These are phyloP conservation scores for Smithornis capensis DNA, from an alignment of 2,113 vertebrate genomes.

Conservation along the genomic window DNA sequence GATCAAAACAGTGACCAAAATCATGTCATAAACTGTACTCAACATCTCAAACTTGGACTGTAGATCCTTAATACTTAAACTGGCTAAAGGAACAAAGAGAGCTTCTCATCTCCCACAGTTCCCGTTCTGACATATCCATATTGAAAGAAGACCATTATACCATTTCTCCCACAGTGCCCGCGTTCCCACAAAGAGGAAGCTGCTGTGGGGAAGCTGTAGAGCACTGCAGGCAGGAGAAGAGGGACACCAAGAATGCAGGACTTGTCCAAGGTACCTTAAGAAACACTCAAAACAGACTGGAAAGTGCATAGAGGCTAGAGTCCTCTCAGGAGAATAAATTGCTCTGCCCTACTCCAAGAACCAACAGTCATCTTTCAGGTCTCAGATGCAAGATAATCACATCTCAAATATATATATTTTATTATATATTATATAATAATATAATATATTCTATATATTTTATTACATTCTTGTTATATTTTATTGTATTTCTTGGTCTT, in stretches of 20 bases:
- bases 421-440: too few relatives aligned
- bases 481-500: neutral
- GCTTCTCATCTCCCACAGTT: neutral
- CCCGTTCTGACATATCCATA: neutral
- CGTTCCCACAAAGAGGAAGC: neutral
- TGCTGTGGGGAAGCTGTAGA: neutral
- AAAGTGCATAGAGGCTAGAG: neutral
- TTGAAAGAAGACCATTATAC: neutral
- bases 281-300: neutral
- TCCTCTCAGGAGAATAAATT: neutral
- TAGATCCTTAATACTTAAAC: neutral
- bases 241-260: accelerated
- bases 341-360: neutral
- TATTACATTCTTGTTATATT: too few relatives aligned
- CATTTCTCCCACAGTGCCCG: accelerated
- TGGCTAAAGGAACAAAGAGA: neutral
- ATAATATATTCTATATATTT: too few relatives aligned
- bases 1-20: neutral
- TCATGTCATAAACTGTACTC: neutral
- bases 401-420: neutral
- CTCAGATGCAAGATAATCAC: neutral
- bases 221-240: accelerated
- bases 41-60: neutral
- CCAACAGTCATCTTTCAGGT: neutral
- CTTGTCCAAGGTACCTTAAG: neutral